phyloP scores from a whole-genome alignment of 2,113 vertebrate species.

The Columbina picui region DNA sequence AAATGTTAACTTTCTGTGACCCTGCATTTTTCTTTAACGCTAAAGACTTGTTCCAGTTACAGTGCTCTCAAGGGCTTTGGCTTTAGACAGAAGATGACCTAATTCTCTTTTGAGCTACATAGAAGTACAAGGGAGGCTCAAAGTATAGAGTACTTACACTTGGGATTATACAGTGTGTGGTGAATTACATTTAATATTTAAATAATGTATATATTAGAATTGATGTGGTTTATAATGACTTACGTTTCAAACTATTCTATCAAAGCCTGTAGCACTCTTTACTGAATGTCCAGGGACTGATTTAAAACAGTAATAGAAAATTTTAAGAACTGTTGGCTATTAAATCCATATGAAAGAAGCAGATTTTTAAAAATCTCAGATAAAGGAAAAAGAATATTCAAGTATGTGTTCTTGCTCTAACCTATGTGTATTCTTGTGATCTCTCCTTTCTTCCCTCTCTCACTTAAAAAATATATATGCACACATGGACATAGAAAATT shows the following conservation, averaged over 20 bases:
- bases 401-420: background rate
- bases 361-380: background rate
- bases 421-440: background rate
- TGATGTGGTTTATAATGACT: background rate
- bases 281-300: background rate
- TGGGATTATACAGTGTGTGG: background rate
- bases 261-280: background rate
- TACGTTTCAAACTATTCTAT: background rate
- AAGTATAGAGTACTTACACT: background rate
- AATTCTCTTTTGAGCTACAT: background rate
- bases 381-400: background rate
- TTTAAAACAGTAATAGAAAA: background rate
- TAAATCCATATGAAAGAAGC: background rate
- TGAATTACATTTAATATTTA: background rate
- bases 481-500: background rate
- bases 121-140: background rate
- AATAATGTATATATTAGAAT: background rate
- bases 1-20: slow-evolving; percentile 29
- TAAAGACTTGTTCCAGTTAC: background rate
- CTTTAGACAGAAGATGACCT: slow-evolving; percentile 11
- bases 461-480: background rate
- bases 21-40: background rate
- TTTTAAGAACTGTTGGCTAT: background rate
- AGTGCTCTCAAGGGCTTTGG: background rate
- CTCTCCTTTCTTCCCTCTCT: background rate